phyloP scores from a whole-genome alignment of 2,113 vertebrate genomes.

The Ceyx margarethae region DNA sequence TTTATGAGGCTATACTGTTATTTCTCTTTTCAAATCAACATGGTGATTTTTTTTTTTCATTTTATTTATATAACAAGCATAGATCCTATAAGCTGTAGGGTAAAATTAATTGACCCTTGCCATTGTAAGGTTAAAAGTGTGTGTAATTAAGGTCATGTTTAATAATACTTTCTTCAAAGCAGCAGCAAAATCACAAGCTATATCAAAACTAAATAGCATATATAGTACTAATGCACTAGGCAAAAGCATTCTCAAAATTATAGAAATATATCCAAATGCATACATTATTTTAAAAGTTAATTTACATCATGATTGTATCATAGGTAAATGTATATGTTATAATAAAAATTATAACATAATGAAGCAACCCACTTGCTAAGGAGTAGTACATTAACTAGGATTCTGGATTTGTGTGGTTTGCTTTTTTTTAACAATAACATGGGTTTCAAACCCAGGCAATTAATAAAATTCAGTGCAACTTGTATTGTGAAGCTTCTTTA shows the following conservation, averaged over 20 bases:
- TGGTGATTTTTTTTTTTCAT: background rate
- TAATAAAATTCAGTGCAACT: background rate
- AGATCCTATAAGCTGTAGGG: conserved; percentile 9
- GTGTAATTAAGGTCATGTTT: conserved; percentile 43
- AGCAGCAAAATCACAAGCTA: background rate
- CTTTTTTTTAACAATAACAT: background rate
- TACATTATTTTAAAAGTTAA: background rate
- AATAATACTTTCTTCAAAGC: conserved; percentile 1
- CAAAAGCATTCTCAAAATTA: background rate
- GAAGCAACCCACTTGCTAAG: background rate
- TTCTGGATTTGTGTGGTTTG: background rate
- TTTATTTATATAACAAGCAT: conserved; percentile 66
- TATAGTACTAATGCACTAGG: background rate
- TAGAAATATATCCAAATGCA: background rate
- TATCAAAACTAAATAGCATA: background rate
- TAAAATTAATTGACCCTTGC: conserved; percentile 59
- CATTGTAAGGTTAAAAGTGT: conserved; percentile 20
- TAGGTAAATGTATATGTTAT: background rate
- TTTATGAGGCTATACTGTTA: conserved; percentile 82
- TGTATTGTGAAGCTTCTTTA: background rate
- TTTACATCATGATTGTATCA: background rate
- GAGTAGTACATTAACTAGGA: background rate
- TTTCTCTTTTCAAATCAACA: conserved; percentile 68
- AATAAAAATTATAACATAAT: background rate
- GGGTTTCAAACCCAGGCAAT: background rate